phyloP scores from a whole-genome alignment of 92 coral and sea anemone species.

The Meandrina meandrites region DNA sequence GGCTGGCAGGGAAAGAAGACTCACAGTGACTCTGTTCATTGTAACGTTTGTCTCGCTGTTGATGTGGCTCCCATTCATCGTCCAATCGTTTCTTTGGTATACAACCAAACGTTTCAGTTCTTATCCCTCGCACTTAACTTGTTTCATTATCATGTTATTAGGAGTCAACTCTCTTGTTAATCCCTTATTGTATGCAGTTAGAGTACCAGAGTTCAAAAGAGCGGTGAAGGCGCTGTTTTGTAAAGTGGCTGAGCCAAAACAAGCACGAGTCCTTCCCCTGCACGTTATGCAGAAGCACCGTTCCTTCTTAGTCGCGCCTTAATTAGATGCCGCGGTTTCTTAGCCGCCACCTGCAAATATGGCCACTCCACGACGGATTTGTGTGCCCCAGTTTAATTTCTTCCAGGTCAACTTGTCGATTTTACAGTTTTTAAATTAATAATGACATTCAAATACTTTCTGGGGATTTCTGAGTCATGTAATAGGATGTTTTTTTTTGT shows the following conservation, averaged over 20 bases:
- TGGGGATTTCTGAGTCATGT: too few relatives aligned
- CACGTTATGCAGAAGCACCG: not conserved
- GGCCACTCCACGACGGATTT: too few relatives aligned
- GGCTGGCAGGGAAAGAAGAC: not conserved
- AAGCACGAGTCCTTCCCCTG: not conserved
- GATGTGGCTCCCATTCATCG: constrained; percentile 7
- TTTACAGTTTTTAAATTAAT: too few relatives aligned
- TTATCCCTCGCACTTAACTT: constrained; percentile 17
- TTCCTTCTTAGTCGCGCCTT: too few relatives aligned
- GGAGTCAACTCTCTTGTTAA: not conserved
- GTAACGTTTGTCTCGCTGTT: constrained; percentile 5
- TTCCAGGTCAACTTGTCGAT: too few relatives aligned
- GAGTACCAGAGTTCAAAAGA: not conserved
- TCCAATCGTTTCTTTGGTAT: constrained; percentile 14
- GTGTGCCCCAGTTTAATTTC: too few relatives aligned
- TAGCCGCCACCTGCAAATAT: too few relatives aligned
- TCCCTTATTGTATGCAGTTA: constrained; percentile 5
- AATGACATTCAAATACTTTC: too few relatives aligned
- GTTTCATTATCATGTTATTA: not conserved
- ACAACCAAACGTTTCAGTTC: not conserved
- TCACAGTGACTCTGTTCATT: constrained; percentile 6
- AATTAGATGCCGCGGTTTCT: too few relatives aligned
- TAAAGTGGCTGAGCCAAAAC: not conserved
- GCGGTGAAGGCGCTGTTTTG: constrained; percentile 9
- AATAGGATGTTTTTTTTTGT: too few relatives aligned